Base-by-base conservation (phyloP, 2,888 invertebrate genomes). In the Melinopterus prodromus region DNA sequence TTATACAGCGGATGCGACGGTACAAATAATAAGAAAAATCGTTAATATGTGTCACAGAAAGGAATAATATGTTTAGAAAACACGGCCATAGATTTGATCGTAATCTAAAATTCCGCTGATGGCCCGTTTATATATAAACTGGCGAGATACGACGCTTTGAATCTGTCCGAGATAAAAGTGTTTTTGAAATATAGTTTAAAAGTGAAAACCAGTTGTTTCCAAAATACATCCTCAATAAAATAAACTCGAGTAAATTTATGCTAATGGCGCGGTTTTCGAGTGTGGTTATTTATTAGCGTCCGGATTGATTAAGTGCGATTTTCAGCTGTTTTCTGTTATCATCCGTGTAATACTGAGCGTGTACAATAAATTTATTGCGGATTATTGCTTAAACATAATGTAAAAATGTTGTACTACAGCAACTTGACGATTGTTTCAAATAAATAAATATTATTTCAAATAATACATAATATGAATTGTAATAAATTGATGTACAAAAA, bases 201-300 rank as follows among this genome's bases (percentile, higher is more conserved):
- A 53, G 53, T 53, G 53, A 53, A 53, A 53, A 53, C 53, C 53
- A 53, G 53, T 53, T 53, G 53, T 53, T 53, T 53, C 53, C 53
- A 53, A 53, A 53, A 53, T 53, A 53, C 53, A 53, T 53, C 53
- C 53, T 53, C 53, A 53, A 53, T 53, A 53, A 53, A 53, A 53
- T 53, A 53, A 53, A 53, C 53, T 53, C 53, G 53, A 9, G 53
- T 7, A 53, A 53, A 53, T 53, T 53, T 53, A 53, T 53, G 53
- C 53, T 53, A 53, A 53, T 53, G 53, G 53, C 53, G 1, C 5
- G 53, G 9, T 53, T 12, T 53, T 12, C 5, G 9, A 12, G 53
- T 9, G 9, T 1, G 9, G 53, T 53, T 53, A 53, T 53, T 53
- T 53, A 53, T 53, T 53, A 53, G 12, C 53, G 53, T 53, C 53